Conservation (phyloP, 2,113 vertebrate genomes). For the Chiloscyllium plagiosum region DNA sequence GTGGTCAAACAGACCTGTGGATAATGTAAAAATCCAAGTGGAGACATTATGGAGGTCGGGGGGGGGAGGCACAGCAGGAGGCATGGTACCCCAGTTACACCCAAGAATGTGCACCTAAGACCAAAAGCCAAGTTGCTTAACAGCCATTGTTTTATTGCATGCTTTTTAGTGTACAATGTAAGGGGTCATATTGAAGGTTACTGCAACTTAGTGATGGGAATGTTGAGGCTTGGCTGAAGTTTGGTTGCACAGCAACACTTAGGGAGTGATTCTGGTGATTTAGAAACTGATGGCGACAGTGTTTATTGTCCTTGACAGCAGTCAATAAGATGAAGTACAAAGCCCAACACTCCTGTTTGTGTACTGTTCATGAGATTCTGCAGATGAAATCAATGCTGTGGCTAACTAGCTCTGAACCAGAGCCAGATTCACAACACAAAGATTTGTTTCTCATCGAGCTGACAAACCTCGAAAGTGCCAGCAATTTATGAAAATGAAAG, state of each 20-base stretch:
- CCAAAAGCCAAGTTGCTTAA: not conserved
- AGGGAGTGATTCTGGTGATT: not conserved
- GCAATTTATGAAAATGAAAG: not conserved
- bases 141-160: not conserved
- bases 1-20: not conserved
- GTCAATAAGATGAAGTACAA: constrained; percentile 13
- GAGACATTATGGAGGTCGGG: not conserved
- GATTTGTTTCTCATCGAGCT: not conserved
- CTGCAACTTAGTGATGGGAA: not conserved
- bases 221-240: not conserved
- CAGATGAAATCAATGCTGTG: constrained; percentile 18
- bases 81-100: not conserved
- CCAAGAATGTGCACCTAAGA: not conserved
- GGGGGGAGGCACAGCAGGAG: not conserved
- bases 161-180: not conserved
- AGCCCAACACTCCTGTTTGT: not conserved
- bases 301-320: not conserved
- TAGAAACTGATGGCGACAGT: not conserved
- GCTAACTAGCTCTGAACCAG: constrained; percentile 3
- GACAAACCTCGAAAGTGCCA: not conserved
- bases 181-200: not conserved
- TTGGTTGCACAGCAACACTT: not conserved
- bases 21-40: not conserved
- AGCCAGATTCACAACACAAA: not conserved
- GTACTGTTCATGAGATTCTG: not conserved